These are phyloP conservation scores for Ormyrus nitidulus DNA, from an alignment of 2,888 invertebrate genomes.

Conservation along the genomic window DNA sequence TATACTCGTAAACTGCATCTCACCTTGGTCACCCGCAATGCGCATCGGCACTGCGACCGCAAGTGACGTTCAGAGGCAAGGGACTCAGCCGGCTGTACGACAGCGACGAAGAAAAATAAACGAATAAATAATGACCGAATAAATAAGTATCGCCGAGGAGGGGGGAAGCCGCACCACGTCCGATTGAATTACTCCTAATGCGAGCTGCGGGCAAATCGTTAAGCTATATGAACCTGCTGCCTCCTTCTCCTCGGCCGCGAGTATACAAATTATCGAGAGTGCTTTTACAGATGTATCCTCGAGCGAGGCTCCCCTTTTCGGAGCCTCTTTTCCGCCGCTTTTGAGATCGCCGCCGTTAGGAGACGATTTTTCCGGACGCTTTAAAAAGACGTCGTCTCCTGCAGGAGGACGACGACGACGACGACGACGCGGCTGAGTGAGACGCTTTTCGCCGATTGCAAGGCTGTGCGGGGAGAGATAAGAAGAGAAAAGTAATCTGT, in stretches of 20 bases:
- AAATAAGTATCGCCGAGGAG: conserved; percentile 40
- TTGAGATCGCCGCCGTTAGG: not conserved
- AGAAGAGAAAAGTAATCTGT: not conserved
- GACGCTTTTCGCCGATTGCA: conserved; percentile 31
- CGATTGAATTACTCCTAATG: conserved; percentile 36
- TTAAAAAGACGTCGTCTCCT: not conserved
- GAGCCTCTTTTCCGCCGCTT: not conserved
- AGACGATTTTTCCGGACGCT: conserved; percentile 16
- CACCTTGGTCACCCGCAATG: not conserved
- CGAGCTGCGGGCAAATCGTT: conserved; percentile 32
- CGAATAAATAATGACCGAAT: conserved; percentile 51
- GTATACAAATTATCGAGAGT: conserved; percentile 51
- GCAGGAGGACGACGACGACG: not conserved
- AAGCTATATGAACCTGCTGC: conserved; percentile 30
- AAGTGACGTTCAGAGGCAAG: conserved; percentile 3
- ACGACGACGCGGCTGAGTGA: not conserved
- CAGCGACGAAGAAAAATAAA: conserved; percentile 29
- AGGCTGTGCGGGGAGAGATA: not conserved
- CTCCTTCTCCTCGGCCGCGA: conserved; percentile 22
- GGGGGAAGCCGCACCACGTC: not conserved
- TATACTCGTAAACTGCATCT: not conserved
- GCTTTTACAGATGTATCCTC: conserved; percentile 43
- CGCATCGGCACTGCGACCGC: conserved; percentile 4
- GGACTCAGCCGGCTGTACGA: not conserved
- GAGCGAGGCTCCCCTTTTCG: conserved; percentile 1